These are phyloP conservation scores for Trichogramma dendrolimi DNA, from an alignment of 2,888 invertebrate species.

Conservation along the genomic window DNA sequence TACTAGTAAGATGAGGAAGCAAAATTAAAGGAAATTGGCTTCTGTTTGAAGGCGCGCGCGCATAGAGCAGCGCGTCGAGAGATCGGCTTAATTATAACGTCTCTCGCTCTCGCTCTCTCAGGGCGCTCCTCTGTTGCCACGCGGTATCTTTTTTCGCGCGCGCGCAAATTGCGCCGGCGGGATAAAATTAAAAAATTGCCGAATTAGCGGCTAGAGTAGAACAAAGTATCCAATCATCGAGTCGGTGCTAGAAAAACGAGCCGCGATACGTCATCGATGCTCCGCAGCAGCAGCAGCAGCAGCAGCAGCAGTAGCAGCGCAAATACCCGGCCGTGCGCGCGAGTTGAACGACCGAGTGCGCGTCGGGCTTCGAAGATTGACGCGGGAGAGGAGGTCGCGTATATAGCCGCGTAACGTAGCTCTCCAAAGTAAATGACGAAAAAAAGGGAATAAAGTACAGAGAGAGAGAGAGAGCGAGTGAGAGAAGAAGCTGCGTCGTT, in stretches of 20 bases:
- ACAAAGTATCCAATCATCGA: neutral
- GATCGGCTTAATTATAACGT: constrained; percentile 22
- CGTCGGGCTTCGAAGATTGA: constrained; percentile 1
- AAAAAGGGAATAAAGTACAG: constrained; percentile 7
- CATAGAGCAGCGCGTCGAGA: too few relatives aligned
- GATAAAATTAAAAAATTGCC: neutral
- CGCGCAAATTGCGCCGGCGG: too few relatives aligned
- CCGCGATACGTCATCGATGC: too few relatives aligned
- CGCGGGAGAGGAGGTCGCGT: neutral
- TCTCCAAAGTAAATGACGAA: constrained; percentile 6
- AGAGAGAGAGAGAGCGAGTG: constrained; percentile 9
- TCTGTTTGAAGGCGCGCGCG: constrained; percentile 19
- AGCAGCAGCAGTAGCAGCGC: too few relatives aligned
- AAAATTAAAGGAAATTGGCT: constrained; percentile 27
- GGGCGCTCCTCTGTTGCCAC: too few relatives aligned
- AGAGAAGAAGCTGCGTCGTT: constrained; percentile 6
- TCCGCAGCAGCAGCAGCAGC: too few relatives aligned
- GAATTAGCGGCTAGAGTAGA: neutral
- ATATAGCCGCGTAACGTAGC: neutral
- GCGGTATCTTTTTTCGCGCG: too few relatives aligned
- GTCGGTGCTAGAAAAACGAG: neutral
- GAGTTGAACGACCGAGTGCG: constrained; percentile 5
- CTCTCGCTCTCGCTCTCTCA: constrained; percentile 1
- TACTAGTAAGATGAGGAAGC: constrained; percentile 11
- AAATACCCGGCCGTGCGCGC: too few relatives aligned